Evolutionary conservation across 1,140 invertebrate genomes (phyloP), one percentile per base, ranked within the genome.

Genomic region (Drosophila nikananu): DNA sequence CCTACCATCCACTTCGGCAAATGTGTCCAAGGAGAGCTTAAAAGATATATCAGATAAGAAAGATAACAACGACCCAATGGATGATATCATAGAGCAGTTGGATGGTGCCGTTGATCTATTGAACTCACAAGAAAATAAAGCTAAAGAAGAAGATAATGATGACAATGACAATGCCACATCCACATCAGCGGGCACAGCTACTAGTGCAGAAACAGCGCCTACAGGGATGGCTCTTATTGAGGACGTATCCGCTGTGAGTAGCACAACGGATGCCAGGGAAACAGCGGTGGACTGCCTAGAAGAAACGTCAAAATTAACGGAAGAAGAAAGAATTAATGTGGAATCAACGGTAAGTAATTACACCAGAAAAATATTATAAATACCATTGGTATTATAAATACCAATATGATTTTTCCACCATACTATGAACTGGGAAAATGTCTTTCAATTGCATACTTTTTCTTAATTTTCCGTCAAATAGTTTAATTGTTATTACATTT

Each of bases 21-120:
- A 77, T 25, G 41, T 52, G 52, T 23, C 76, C 4, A 77, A 64
- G 42, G 60, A 77, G n/a, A 86, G 93, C 2, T 73, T 90, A 27
- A 25, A 77, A 30, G 71, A 91, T 49, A 64, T 17, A 49, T 70
- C n/a, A 60, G 39, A 48, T 5, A 83, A 60, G 8, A 66, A 42
- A 49, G 86, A 80, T 15, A 51, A 82, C 12, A 48, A 60, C 13
- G 91, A 92, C 59, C 75, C 91, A 1, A 91, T 91, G 54, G 91
- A 92, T 55, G 91, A 92, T 80, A 92, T 92, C 37, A 92, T 93
- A 61, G 92, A 93, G 51, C 92, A 94, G 62, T 83, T 94, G 21
- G 81, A 92, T 60, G 86, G 86, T 41, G 79, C 91, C 4, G 60
- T 63, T 10, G 92, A 92, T 65, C 25, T 65, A 13, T 42, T 83